Base-by-base conservation (phyloP, 2,888 invertebrate species). In the Agriotes lineatus region DNA sequence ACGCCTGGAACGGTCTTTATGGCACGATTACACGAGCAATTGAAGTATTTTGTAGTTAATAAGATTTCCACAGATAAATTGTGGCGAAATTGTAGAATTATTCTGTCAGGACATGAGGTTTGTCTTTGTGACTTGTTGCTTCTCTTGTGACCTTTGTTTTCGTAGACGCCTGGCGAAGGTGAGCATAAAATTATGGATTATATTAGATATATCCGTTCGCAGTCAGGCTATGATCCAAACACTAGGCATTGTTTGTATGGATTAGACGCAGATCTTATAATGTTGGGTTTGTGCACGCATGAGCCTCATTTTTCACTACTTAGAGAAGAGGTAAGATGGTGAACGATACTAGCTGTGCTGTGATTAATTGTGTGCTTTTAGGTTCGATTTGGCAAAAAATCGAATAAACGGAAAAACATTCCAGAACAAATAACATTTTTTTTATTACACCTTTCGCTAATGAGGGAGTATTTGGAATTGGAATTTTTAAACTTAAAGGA, bases 111-210 rank as follows among this genome's bases (percentile, higher is more conserved):
- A 1, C 96, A 97, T 84, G 94, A 97, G 90, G 96, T 96, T n/a
- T n/a, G n/a, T n/a, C n/a, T n/a, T n/a, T n/a, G n/a, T n/a, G n/a
- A n/a, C n/a, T n/a, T n/a, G n/a, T n/a, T 50, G n/a, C 14, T 59
- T 18, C 10, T 33, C 39, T 52, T 45, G 64, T 12, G 3, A 14
- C 7, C 7, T 25, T 10, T 30, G 16, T 58, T 62, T 48, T 56
- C 30, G n/a, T 63, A 93, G 92, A 92, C 95, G 1, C 97, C 98
- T 0, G 99, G 99, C 0, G 99, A 99, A 87, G 99, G 97, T 0
- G 97, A 98, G 83, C 97, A 97, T 82, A 99, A 99, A 85, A 96
- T 99, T 71, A 98, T 99, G 98, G 99, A 99, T 83, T 99, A 96
- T 81, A 98, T 99, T 75, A 89, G 99, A 1, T 94, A 90, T 85